Evolutionary conservation across 1,140 invertebrate genomes (phyloP), one percentile per base, ranked within the genome.

Genomic region (Solenopsis invicta): DNA sequence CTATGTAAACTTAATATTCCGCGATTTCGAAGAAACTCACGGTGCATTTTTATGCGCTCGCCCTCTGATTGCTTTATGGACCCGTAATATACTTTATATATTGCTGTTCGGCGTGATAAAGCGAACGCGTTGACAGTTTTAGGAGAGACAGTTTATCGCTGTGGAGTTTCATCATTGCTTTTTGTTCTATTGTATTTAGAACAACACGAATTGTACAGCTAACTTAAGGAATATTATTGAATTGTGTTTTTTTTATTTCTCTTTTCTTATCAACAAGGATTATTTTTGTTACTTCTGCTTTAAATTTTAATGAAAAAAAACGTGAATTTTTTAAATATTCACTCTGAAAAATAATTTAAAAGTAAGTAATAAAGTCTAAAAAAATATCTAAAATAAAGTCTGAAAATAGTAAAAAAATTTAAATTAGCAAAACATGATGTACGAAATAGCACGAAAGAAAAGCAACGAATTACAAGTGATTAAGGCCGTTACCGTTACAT

Each of bases 41-140:
- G n/a, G 4, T 13, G 45, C 77, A 54, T 56, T 69, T 81, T 81
- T 81, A 69, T 41, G 13, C 48, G 34, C 5, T 54, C 62, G 34
- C n/a, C 34, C 54, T 41, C 34, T 81, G 77, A 81, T 69, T 41
- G 64, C 34, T 81, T 81, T 81, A 81, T 29, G 62, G n/a, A 41
- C 21, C 64, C 77, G 29, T 81, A 69, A 69, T 54, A 48, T 29
- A 80, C 29, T 61, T 66, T 34, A 34, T 67, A 52, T 64, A 21
- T 67, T 54, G 13, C 41, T 21, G 16, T 34, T 56, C 48, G 13
- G 34, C 34, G 48, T 81, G 56, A 81, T 69, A 50, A 81, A 52
- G 34, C 77, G 77, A 41, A 69, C 34, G 13, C 34, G 50, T 69
- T 52, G 64, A 81, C 62, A n/a, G 13, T 56, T 81, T 81, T 69